Evolutionary conservation across 2,113 vertebrate species (phyloP), one percentile per base, ranked within the genome.

Genomic region (Thalassoma bifasciatum): DNA sequence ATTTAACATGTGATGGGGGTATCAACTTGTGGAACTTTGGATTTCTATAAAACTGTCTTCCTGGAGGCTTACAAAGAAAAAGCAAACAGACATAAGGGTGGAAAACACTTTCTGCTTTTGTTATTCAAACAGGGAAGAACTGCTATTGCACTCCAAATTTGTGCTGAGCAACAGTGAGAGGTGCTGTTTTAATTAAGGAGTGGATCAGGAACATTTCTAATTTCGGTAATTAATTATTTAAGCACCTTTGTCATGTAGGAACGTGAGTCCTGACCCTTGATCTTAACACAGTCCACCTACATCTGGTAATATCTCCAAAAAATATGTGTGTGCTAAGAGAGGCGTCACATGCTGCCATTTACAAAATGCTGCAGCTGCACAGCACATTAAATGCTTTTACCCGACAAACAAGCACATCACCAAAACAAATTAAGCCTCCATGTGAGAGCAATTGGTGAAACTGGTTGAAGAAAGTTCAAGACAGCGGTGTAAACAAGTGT

Each of bases 341-440:
- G 12, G 17, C 21, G 68, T 86, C 89, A 88, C 59, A 11, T 77
- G 81, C 17, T 2, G 26, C 38, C 38, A 67, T 77, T 87, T 84
- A 65, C 24, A 24, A 62, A 53, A 64, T 74, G 51, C 68, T 69
- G 51, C 70, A 58, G 22, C 72, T 79, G 54, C 71, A 72, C 67
- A 40, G 70, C 63, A 60, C 66, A 79, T 79, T 38, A 84, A 87
- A 86, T 68, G 74, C 38, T 85, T 85, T 79, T 68, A 66, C 46
- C 62, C 58, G 70, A 85, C 71, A 88, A 91, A 82, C 72, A 85
- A 74, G 64, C 79, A 67, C 66, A 84, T 80, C 82, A 59, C 88
- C 77, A 92, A 93, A 93, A 93, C 93, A 90, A 92, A 93, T 93
- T 90, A 90, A 61, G 69, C 19, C 59, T 69, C 80, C 93, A 91